phyloP scores from a whole-genome alignment of 1,140 invertebrate genomes.

The Heliconius melpomene region DNA sequence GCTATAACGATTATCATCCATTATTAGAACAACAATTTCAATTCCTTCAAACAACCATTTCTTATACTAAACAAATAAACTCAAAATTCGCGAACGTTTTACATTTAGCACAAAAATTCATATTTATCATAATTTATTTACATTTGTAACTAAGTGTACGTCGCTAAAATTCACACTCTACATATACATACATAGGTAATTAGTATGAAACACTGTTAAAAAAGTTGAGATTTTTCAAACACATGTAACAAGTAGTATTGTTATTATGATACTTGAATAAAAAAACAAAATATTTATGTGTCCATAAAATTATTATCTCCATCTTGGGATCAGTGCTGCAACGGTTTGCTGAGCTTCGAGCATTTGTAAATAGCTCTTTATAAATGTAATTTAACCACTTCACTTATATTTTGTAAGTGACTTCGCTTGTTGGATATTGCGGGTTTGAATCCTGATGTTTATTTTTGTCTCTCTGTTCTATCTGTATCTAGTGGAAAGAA shows the following conservation, averaged over 20 bases:
- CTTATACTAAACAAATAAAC: background rate
- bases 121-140: background rate
- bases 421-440: background rate
- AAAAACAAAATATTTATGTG: slow-evolving; percentile 21
- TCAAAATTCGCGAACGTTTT: background rate
- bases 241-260: slow-evolving; percentile 1
- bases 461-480: too few relatives aligned
- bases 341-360: slow-evolving; percentile 22
- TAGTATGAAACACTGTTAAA: background rate
- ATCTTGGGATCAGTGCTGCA: slow-evolving; percentile 23
- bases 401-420: background rate
- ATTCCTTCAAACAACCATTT: too few relatives aligned
- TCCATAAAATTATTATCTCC: slow-evolving; percentile 19
- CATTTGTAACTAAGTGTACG: background rate
- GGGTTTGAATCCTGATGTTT: too few relatives aligned
- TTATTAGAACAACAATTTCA: too few relatives aligned
- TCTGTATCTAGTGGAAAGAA: too few relatives aligned
- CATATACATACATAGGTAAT: background rate
- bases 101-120: background rate
- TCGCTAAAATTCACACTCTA: background rate
- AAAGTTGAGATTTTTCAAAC: background rate
- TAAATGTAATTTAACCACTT: background rate
- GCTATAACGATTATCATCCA: too few relatives aligned
- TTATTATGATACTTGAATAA: slow-evolving; percentile 11
- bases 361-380: slow-evolving; percentile 14